phyloP scores from a whole-genome alignment of 2,113 vertebrate genomes.

The Brevimyrus niger region DNA sequence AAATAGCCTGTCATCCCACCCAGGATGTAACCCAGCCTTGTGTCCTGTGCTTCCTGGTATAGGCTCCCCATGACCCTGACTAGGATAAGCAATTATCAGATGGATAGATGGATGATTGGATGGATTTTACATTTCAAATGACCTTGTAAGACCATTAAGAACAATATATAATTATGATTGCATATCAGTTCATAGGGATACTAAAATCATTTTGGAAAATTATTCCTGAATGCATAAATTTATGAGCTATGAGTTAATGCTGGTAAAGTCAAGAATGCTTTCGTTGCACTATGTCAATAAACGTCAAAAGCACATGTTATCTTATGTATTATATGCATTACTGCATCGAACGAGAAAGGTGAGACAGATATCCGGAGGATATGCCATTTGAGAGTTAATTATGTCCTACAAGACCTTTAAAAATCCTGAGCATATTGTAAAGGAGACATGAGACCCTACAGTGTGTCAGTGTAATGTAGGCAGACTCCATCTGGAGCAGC shows the following conservation, averaged over 20 bases:
- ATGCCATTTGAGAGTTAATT: not conserved
- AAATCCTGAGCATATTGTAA: not conserved
- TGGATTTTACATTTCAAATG: not conserved
- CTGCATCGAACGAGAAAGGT: not conserved
- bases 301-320: not conserved
- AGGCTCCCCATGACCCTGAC: not conserved
- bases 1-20: not conserved
- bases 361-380: not conserved
- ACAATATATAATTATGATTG: not conserved
- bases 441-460: not conserved
- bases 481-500: slow-evolving; percentile 39
- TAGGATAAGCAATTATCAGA: not conserved
- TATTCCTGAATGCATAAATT: not conserved
- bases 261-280: not conserved
- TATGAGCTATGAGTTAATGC: not conserved
- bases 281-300: not conserved
- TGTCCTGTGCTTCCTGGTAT: not conserved
- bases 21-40: not conserved
- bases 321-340: not conserved
- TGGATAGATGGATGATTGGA: not conserved
- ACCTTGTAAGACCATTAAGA: not conserved
- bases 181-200: not conserved
- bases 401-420: not conserved
- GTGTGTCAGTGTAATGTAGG: slow-evolving; percentile 24
- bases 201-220: not conserved